Conservation (phyloP, 1,140 invertebrate species). For the Aphelinus atriplicis region DNA sequence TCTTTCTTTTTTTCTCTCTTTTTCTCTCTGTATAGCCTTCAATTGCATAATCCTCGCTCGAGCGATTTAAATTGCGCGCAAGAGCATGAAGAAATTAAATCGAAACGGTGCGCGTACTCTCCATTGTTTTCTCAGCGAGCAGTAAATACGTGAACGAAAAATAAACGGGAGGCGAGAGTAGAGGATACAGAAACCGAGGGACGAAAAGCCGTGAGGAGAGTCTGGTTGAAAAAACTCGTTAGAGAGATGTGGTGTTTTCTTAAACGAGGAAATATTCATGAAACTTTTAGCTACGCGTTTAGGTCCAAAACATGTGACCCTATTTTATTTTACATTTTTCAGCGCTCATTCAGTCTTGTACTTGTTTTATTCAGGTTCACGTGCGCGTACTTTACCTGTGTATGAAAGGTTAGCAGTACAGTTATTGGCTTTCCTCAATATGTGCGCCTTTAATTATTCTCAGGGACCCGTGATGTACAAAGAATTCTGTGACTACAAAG, state of each 20-base stretch:
- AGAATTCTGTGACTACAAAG: background rate
- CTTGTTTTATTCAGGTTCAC: background rate
- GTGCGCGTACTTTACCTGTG: background rate
- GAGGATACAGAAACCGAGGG: background rate
- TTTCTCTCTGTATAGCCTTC: no score
- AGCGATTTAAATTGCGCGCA: slow-evolving; percentile 3
- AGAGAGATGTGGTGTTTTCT: background rate
- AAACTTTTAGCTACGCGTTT: background rate
- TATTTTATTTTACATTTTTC: slow-evolving; percentile 22
- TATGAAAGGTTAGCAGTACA: background rate
- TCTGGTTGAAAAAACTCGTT: background rate
- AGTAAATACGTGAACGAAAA: background rate
- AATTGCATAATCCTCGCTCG: background rate
- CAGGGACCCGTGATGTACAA: background rate
- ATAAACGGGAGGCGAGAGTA: background rate
- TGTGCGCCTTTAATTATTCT: background rate
- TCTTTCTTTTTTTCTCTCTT: no score
- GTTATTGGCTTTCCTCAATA: slow-evolving; percentile 13
- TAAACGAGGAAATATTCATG: slow-evolving; percentile 21
- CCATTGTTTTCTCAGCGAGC: background rate
- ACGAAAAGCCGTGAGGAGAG: background rate
- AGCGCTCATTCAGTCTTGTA: background rate
- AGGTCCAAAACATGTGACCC: background rate
- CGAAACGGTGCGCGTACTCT: background rate
- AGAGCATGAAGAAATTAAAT: background rate